Conservation (phyloP, 2,888 invertebrate species). For the Agriotes lineatus region DNA sequence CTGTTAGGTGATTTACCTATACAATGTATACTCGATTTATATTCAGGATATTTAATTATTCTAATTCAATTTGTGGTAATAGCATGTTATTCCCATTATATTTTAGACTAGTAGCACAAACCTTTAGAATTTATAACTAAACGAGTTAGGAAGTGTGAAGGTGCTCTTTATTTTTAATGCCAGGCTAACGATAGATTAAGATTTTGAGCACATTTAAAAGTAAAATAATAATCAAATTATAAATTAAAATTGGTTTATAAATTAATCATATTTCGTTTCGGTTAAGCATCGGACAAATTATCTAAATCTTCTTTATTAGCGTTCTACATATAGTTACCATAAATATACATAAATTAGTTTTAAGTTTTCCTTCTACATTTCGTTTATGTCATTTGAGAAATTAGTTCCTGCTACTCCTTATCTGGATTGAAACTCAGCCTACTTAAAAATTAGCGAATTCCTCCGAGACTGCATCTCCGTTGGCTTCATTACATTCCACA, state of each 20-base stretch:
- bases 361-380: slow-evolving; percentile 26
- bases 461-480: no score
- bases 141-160: slow-evolving; percentile 3
- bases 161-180: not conserved
- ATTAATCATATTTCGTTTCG: slow-evolving; percentile 46
- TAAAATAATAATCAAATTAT: slow-evolving; percentile 39
- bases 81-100: no score
- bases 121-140: not conserved
- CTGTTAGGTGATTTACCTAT: no score
- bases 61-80: no score
- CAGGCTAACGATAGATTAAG: not conserved
- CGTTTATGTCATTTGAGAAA: not conserved
- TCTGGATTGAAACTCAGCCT: not conserved
- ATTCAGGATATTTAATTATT: no score
- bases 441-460: slow-evolving; percentile 2
- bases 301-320: slow-evolving; percentile 42
- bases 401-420: not conserved
- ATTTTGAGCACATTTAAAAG: slow-evolving; percentile 10
- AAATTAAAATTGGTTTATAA: slow-evolving; percentile 44
- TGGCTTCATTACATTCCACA: no score
- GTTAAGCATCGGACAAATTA: slow-evolving; percentile 42
- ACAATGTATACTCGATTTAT: no score
- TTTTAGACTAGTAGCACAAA: no score
- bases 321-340: slow-evolving; percentile 44
- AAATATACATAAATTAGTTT: slow-evolving; percentile 47